Evolutionary conservation across 1,140 invertebrate species (phyloP), one percentile per base, ranked within the genome.

Genomic region (Drosophila navojoa): DNA sequence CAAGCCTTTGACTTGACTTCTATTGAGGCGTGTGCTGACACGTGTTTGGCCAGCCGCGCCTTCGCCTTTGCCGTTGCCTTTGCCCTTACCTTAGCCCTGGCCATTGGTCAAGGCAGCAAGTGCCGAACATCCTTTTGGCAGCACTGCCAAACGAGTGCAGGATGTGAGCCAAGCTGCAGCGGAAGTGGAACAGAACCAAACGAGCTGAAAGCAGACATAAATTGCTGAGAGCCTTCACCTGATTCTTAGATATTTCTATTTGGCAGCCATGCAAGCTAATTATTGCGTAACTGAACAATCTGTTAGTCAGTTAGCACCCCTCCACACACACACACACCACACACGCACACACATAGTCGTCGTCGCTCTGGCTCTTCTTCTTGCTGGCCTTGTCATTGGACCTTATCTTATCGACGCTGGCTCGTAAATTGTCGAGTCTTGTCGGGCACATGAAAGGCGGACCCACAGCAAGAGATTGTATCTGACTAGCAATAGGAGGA

Each of bases 1-100:
- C 81, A 87, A 86, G 82, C 81, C 81, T 86, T 86, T 87, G 47
- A 57, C 61, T 59, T 52, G 62, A 1, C 4, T 29, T 4, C 27
- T 29, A 29, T 29, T 29, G 27, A 4, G 27, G 54, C 77, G 40
- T 49, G 38, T 67, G 52, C 22, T 40, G 70, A 49, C 67, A 81
- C 79, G 82, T 86, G 78, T 1, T 2, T 49, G 71, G 53, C 29
- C 42, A 32, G 78, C 52, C 62, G 22, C 68, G 38, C 77, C 77
- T 57, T 32, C 64, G 32, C 13, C 66, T 62, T 61, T 35, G 47
- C 16, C 38, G 53, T 52, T 3, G 29, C 6, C 29, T 32, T 32
- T 32, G 19, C 22, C 32, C 6, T 32, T 32, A 11, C 22, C 76
- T 73, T 79, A 63, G 69, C 66, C 62, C 54, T 67, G 32, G 40